Evolutionary conservation across 2,888 invertebrate species (phyloP).

Genomic region (Cantharis lateralis): DNA sequence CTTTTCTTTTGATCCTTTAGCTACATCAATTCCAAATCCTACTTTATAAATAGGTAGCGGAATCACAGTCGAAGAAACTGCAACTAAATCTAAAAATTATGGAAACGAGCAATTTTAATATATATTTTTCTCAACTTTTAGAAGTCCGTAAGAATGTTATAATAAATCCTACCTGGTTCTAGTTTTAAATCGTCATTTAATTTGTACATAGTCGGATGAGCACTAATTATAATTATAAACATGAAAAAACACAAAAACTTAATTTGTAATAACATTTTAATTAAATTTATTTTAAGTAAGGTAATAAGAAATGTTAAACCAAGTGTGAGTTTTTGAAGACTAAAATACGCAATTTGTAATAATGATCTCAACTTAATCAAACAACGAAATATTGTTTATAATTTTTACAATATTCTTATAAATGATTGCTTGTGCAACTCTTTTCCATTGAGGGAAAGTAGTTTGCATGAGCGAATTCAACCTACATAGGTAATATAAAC

Average conservation of each 20-base stretch:
- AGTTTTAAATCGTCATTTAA: constrained; percentile 58
- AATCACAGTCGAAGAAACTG: constrained; percentile 71
- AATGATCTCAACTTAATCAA: constrained; percentile 20
- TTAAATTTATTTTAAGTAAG: not conserved
- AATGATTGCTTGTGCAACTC: constrained; percentile 8
- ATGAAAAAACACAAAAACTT: constrained; percentile 69
- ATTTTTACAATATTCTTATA: not conserved
- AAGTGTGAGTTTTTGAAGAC: constrained; percentile 17
- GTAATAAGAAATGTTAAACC: constrained; percentile 7
- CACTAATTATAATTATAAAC: constrained; percentile 64
- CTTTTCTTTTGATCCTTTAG: constrained; percentile 51
- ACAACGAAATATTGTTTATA: constrained; percentile 10
- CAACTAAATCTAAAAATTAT: constrained; percentile 60
- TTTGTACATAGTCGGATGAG: constrained; percentile 57
- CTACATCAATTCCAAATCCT: constrained; percentile 59
- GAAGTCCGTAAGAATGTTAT: not conserved
- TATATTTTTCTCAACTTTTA: not conserved
- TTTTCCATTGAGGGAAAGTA: constrained; percentile 32
- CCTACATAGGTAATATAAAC: constrained; percentile 22
- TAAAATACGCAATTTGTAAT: constrained; percentile 13
- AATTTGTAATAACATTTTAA: constrained; percentile 11
- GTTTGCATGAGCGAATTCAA: constrained; percentile 27
- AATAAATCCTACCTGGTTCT: constrained; percentile 55
- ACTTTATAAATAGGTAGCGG: constrained; percentile 66
- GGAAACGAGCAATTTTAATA: constrained; percentile 1